These are phyloP conservation scores for Meloe dianella DNA, from an alignment of 2,888 invertebrate species.

Conservation along the genomic window DNA sequence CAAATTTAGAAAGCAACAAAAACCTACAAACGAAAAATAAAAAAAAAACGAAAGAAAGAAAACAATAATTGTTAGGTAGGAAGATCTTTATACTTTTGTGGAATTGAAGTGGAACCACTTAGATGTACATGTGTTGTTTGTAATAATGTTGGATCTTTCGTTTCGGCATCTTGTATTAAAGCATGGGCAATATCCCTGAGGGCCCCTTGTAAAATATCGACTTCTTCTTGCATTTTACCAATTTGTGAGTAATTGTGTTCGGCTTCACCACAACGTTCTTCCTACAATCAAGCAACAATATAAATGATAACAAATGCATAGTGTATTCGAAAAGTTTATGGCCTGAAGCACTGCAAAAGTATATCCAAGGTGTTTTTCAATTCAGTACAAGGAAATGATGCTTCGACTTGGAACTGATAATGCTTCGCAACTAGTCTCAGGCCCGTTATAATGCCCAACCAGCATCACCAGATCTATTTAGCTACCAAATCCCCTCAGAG, in stretches of 20 bases:
- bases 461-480: no score
- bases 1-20: constrained; percentile 14
- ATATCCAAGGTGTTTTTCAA: no score
- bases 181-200: constrained; percentile 90
- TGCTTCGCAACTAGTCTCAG: no score
- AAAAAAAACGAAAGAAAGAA: no score
- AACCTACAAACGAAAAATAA: constrained; percentile 1
- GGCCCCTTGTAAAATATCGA: constrained; percentile 84
- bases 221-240: constrained; percentile 74
- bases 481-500: no score
- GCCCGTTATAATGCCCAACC: no score
- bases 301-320: background rate
- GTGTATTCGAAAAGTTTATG: background rate
- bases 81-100: constrained; percentile 60
- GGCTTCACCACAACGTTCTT: constrained; percentile 78
- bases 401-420: no score
- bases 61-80: background rate
- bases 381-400: no score
- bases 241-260: constrained; percentile 70
- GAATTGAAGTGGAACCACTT: constrained; percentile 64
- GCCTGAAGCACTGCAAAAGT: background rate
- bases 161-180: constrained; percentile 83
- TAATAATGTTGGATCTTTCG: constrained; percentile 64
- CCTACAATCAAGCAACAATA: constrained; percentile 58
- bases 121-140: constrained; percentile 68